Percentiles rank a stretch among this genome's conserved stretches.
phyloP scores from a whole-genome alignment of 2,888 invertebrate genomes.

The Eupithecia exiguata region DNA sequence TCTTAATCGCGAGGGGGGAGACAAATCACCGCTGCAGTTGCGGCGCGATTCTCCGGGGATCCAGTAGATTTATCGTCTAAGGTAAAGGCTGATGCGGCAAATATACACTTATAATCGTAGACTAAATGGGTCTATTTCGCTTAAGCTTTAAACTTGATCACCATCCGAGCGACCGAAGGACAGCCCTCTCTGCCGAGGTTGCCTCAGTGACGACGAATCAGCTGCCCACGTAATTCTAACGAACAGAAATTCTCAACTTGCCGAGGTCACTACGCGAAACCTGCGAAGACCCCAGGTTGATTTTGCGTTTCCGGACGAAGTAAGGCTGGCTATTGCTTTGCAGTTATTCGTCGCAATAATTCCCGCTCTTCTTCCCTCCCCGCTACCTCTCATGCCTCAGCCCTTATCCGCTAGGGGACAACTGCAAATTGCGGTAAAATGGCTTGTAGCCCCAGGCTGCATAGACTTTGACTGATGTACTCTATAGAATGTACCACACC shows the following conservation, averaged over 20 bases:
- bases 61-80: constrained; percentile 54
- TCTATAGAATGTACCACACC: constrained; percentile 61
- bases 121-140: no score
- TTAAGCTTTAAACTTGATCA: no score
- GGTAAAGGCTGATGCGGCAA: constrained; percentile 40
- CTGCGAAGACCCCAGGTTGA: no score
- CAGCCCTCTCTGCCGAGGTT: no score
- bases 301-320: no score
- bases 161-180: no score
- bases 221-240: no score
- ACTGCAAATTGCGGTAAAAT: constrained; percentile 78
- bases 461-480: constrained; percentile 78
- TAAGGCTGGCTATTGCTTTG: no score
- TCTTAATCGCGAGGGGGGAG: constrained; percentile 75
- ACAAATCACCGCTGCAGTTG: constrained; percentile 73
- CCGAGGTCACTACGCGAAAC: no score
- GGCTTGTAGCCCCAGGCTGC: constrained; percentile 67
- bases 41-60: constrained; percentile 63
- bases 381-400: constrained; percentile 44
- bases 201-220: no score
- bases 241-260: no score
- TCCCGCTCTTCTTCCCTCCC: not conserved
- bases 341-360: not conserved
- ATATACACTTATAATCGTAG: no score
- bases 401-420: constrained; percentile 53